Base-by-base conservation (phyloP, 2,888 invertebrate genomes). In the Epinotia bilunana region DNA sequence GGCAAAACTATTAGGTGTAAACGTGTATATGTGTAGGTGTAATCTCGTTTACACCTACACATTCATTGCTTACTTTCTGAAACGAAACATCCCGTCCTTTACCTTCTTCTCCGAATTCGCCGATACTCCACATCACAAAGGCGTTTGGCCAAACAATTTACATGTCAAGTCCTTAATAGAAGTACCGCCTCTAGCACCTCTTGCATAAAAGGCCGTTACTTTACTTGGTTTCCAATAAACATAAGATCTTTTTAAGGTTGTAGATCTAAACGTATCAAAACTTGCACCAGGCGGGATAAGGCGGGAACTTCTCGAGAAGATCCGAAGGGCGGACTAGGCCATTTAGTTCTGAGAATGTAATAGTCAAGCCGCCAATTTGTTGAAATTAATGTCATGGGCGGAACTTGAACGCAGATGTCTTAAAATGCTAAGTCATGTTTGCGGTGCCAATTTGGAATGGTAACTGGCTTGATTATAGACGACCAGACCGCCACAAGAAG, bases 101-200 rank as follows among this genome's bases (percentile, higher is more conserved):
- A n/a, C 20, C 16, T 12, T 53, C 49, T 68, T 73, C 67, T 7
- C 23, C 53, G 73, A 73, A 73, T 28, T 53, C 4, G n/a, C 11
- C 67, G 58, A 57, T 53, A 64, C 70, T 74, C 69, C 70, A 74
- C 57, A 70, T 58, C 49, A 83, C 79, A 86, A 86, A 83, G 78
- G 77, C 78, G 83, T 79, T 88, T 88, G 84, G 83, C 88, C 87
- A 86, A 89, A 88, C 88, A 87, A 88, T 88, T 89, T 88, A 87
- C 83, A 84, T 85, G 85, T 85, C 84, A 82, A 78, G 70, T 80
- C 73, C 78, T 81, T 78, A 83, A 80, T 78, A 78, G 79, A 71
- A 71, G 76, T 72, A 77, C 77, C 82, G 81, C 81, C 82, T 80
- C 78, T 75, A 70, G 77, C 12, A 13, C 5, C 7, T 20, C 53